Evolutionary conservation across 2,888 invertebrate genomes (phyloP).

Genomic region (Hypselothyrea guttata): DNA sequence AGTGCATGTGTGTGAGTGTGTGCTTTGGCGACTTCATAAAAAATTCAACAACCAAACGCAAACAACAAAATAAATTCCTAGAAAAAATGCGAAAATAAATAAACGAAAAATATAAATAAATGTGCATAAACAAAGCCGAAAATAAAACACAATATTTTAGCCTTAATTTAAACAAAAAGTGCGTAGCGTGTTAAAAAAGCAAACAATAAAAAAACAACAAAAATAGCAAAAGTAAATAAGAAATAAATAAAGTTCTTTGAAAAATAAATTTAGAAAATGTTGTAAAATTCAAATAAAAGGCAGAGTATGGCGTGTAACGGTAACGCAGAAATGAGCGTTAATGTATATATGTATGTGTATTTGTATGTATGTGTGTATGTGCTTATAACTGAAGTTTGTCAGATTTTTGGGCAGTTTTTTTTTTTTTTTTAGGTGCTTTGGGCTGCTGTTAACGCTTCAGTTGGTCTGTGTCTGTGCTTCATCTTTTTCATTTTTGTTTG

Average conservation of each 20-base stretch:
- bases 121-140: conserved; percentile 40
- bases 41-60: conserved; percentile 58
- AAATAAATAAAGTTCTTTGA: conserved; percentile 13
- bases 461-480: conserved; percentile 40
- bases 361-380: too few species aligned
- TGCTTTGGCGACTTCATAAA: conserved; percentile 58
- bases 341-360: neutral
- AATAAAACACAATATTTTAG: conserved; percentile 35
- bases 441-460: conserved; percentile 25
- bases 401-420: conserved; percentile 32
- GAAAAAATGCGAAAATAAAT: conserved; percentile 14
- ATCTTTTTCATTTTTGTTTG: conserved; percentile 58
- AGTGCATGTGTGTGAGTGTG: conserved; percentile 17
- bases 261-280: conserved; percentile 20
- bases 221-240: neutral
- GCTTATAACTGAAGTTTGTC: conserved; percentile 31
- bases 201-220: conserved; percentile 10
- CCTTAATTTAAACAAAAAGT: conserved; percentile 35
- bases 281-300: conserved; percentile 10
- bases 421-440: too few species aligned
- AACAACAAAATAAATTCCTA: conserved; percentile 23
- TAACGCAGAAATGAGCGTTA: conserved; percentile 3
- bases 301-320: conserved; percentile 5
- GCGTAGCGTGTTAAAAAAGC: conserved; percentile 20
- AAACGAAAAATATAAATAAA: conserved; percentile 35